Evolutionary conservation across 2,797 vertebrate species (phyloP), one percentile per base, ranked within the genome.

Genomic region (Artibeus lituratus): DNA sequence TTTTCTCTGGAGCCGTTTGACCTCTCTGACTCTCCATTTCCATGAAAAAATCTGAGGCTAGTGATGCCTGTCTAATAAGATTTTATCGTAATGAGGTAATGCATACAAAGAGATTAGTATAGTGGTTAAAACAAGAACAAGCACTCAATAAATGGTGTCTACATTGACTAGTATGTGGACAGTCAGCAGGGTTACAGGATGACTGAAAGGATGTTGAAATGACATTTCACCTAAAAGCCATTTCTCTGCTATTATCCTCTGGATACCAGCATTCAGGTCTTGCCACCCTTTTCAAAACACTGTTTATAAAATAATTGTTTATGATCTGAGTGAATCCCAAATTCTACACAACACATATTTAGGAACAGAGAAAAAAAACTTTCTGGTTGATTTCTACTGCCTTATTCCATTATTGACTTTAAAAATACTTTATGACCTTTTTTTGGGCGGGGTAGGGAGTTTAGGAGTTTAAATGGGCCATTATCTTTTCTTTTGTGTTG

Each of bases 291-390:
- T 82, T 89, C 37, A 67, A 44, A 55, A 21, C 7, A 16, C 82
- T 87, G 26, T 42, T 83, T 91, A 74, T 78, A 76, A 76, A 88
- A 70, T 69, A 76, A 87, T 49, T 81, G 59, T 53, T 78, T 86
- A 49, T 86, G 37, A 83, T 82, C 42, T 59, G 51, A 91, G 14
- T 24, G 37, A 87, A 65, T 91, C 65, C 37, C 44, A 76, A 90
- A 65, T 67, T 78, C 37, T 62, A 70, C 3, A 85, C 10, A 77
- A 55, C 10, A 84, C 3, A 47, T 70, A 87, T 83, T 91, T 59
- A 87, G 53, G n/a, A 92, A 59, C 12, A 77, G 44, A 84, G 29
- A 9, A 12, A 4, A 35, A 87, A 76, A 65, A 35, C 10, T 87
- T 93, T 49, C 69, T 2, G 21, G n/a, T 49, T 95, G 37, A 78